These are phyloP conservation scores for Drosophila chauvacae DNA, from an alignment of 1,140 invertebrate genomes.

Conservation along the genomic window DNA sequence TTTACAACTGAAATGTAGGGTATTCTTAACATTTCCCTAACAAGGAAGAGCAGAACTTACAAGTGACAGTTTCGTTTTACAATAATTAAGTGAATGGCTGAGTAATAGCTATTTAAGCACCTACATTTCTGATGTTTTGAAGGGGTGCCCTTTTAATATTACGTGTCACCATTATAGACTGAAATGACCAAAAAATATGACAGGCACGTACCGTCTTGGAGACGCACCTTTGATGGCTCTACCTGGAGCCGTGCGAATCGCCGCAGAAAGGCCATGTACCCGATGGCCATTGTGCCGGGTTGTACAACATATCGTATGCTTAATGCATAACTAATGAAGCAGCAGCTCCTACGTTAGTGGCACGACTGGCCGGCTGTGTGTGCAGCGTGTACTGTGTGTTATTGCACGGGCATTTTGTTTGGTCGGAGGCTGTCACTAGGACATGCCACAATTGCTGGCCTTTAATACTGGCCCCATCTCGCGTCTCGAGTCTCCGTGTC, in stretches of 20 bases:
- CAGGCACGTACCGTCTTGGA: conserved; percentile 5
- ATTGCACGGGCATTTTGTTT: conserved; percentile 44
- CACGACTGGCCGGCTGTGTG: conserved; percentile 40
- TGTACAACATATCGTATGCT: conserved; percentile 65
- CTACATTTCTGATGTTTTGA: neutral
- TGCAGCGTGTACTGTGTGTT: conserved; percentile 23
- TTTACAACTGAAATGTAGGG: neutral
- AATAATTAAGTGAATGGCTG: conserved; percentile 5
- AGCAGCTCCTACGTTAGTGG: conserved; percentile 49
- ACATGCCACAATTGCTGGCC: conserved; percentile 63
- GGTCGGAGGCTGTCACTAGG: conserved; percentile 58
- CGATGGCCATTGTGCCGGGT: conserved; percentile 38
- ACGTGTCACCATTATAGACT: conserved; percentile 7
- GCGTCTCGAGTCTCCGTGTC: neutral
- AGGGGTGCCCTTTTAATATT: conserved; percentile 13
- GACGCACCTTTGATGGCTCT: conserved; percentile 12
- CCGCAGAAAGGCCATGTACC: conserved; percentile 29
- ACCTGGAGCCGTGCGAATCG: conserved; percentile 17
- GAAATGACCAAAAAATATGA: conserved; percentile 7
- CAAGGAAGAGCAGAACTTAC: neutral
- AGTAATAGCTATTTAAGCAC: conserved; percentile 12
- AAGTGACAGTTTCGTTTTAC: neutral
- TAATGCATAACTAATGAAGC: conserved; percentile 65
- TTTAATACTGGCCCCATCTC: conserved; percentile 46
- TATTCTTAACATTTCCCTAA: neutral